Conservation (phyloP, 2,888 invertebrate genomes). For the Drosophila barbarae region DNA sequence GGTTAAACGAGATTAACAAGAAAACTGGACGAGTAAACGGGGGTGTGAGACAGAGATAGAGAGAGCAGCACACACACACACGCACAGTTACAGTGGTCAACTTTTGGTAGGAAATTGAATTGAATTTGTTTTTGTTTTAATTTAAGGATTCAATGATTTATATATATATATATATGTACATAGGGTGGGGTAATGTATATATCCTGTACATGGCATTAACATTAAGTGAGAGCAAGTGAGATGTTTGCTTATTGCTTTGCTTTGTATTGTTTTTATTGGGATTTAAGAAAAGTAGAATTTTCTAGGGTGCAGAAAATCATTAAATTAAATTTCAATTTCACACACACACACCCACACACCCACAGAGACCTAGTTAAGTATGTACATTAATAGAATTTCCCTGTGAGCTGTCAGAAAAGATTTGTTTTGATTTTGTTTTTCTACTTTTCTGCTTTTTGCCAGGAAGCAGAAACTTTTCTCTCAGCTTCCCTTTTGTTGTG, state of each 20-base stretch:
- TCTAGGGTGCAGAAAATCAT: slow-evolving; percentile 30
- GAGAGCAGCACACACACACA: slow-evolving; percentile 31
- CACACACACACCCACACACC: slow-evolving; percentile 16
- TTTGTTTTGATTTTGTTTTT: slow-evolving; percentile 36
- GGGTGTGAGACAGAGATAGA: slow-evolving; percentile 1
- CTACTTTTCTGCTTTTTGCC: slow-evolving; percentile 3
- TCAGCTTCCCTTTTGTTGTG: slow-evolving; percentile 26
- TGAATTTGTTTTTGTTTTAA: not conserved
- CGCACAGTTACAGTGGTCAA: slow-evolving; percentile 32
- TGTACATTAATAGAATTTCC: slow-evolving; percentile 47
- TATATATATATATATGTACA: slow-evolving; percentile 24
- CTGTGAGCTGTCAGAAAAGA: slow-evolving; percentile 61
- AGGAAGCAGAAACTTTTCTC: slow-evolving; percentile 35
- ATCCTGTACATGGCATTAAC: slow-evolving; percentile 15
- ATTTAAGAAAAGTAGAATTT: not conserved
- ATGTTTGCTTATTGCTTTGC: slow-evolving; percentile 7
- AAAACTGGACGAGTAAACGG: slow-evolving; percentile 32
- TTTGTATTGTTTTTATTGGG: not conserved
- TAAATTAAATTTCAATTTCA: slow-evolving; percentile 21
- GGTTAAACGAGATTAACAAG: slow-evolving; percentile 25
- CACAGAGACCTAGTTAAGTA: slow-evolving; percentile 16
- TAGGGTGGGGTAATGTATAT: slow-evolving; percentile 4
- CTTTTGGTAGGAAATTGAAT: slow-evolving; percentile 5
- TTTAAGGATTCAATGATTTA: slow-evolving; percentile 4
- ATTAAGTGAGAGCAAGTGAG: slow-evolving; percentile 25